A percentile compares a stretch with the other conserved stretches of the same genome.
Conservation (phyloP, 2,888 invertebrate genomes). For the Ditula angustiorana region DNA sequence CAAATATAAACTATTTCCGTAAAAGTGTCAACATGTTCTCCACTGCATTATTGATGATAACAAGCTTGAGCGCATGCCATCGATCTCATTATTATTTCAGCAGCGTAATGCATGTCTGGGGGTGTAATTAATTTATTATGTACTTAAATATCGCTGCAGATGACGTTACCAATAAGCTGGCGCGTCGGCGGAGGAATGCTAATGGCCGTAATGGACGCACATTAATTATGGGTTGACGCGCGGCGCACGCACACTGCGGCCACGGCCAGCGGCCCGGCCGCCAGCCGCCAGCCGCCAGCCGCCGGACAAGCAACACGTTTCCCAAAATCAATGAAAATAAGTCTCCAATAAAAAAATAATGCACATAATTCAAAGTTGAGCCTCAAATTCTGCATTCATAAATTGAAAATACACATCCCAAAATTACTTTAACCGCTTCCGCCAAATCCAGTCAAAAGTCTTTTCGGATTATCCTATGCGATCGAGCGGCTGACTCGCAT, state of each 20-base stretch:
- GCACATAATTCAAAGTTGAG: background rate
- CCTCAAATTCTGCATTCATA: background rate
- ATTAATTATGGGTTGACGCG: slow-evolving; percentile 62
- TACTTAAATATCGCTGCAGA: slow-evolving; percentile 66
- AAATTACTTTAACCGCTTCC: slow-evolving; percentile 9
- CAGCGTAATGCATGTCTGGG: slow-evolving; percentile 49
- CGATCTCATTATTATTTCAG: slow-evolving; percentile 36
- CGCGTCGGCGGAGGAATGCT: slow-evolving; percentile 66
- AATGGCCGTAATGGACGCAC: slow-evolving; percentile 66
- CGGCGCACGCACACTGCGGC: slow-evolving; percentile 50
- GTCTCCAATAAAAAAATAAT: background rate
- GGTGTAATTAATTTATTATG: slow-evolving; percentile 58
- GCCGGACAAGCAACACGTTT: slow-evolving; percentile 1
- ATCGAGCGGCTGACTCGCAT: slow-evolving; percentile 48
- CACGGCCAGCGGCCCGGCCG: slow-evolving; percentile 44
- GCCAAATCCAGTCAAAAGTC: slow-evolving; percentile 5
- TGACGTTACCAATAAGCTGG: slow-evolving; percentile 67
- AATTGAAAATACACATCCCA: slow-evolving; percentile 6
- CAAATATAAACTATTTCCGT: slow-evolving; percentile 10
- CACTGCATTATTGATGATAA: slow-evolving; percentile 27
- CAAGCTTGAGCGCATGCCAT: slow-evolving; percentile 16
- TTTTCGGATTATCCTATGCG: slow-evolving; percentile 49
- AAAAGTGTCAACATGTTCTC: slow-evolving; percentile 15
- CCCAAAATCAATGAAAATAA: background rate
- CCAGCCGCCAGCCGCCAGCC: slow-evolving; percentile 1